Base-by-base conservation (phyloP, 1,140 invertebrate genomes). In the Aricia agestis region DNA sequence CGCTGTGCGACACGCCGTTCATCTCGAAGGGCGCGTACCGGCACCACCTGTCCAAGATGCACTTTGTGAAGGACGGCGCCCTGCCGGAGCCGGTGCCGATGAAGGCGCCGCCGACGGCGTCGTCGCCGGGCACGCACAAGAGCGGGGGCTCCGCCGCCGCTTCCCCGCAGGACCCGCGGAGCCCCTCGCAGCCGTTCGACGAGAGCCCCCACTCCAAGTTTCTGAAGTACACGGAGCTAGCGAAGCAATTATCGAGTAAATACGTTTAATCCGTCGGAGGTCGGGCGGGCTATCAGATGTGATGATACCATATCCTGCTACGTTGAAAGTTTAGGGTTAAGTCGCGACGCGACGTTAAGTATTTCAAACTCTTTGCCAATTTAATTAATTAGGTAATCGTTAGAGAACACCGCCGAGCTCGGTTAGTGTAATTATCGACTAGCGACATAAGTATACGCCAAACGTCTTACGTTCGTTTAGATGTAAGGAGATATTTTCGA, bases 131-230 rank as follows among this genome's bases (percentile, higher is more conserved):
- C 32, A 82, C 91, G 77, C 81, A 93, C 86, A 87, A 93, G 86
- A 76, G 90, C 84, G 74, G 91, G 72, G 78, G 92, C 4, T 92
- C 92, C 4, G 86, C 86, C n/a, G 92, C 92, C 9, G 91, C 92
- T 10, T 92, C 93, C 4, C 92, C 93, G 17, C 93, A 93, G 74
- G 90, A 93, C 69, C 91, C 93, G 0, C 86, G 92, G 13, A 92
- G 89, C 72, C 90, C 90, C 31, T 93, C 93, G 72, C 92, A 93
- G 68, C 93, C 94, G 32, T 96, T 97, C 79, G 97, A 98, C 79
- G 97, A 98, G 89, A 98, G 96, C 87, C 97, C 97, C 17, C 97
- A 98, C 92, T 98, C 97, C 74, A 98, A 98, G 93, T 98, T 98
- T 94, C 95, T 98, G 76, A 98, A 98, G 93, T 98, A 98, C 93